These are phyloP conservation scores for Leptinotarsa undecemlineata DNA, from an alignment of 1,140 invertebrate species.

Conservation along the genomic window DNA sequence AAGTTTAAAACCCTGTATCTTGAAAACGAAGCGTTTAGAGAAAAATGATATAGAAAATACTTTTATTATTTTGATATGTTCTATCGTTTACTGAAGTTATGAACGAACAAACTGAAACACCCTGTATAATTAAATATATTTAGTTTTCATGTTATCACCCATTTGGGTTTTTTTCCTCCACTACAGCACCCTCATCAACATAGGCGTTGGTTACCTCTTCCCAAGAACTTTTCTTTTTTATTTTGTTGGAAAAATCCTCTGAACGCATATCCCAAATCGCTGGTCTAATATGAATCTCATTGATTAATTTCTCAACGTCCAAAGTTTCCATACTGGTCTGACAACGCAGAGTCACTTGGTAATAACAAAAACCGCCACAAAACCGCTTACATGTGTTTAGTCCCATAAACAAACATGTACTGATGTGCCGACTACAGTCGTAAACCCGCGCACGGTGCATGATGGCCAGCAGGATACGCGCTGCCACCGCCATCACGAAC, in stretches of 20 bases:
- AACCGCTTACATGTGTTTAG: constrained; percentile 2
- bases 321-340: constrained; percentile 19
- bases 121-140: constrained; percentile 13
- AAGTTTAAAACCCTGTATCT: too few relatives aligned
- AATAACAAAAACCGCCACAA: neutral
- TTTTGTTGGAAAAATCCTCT: constrained; percentile 24
- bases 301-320: constrained; percentile 15
- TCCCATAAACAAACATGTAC: constrained; percentile 14
- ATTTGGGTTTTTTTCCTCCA: constrained; percentile 6
- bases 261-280: constrained; percentile 26
- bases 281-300: constrained; percentile 19
- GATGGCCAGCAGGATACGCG: neutral
- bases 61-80: neutral
- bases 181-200: neutral
- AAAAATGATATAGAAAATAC: neutral
- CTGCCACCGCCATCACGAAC: too few relatives aligned
- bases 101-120: too few relatives aligned
- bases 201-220: constrained; percentile 8
- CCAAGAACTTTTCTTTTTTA: constrained; percentile 27
- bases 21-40: neutral
- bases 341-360: constrained; percentile 10
- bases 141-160: constrained; percentile 4
- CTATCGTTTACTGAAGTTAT: too few relatives aligned
- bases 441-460: neutral
- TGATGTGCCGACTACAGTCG: constrained; percentile 19